phyloP scores from a whole-genome alignment of 2,888 invertebrate species.

The Amphimallon solstitiale region DNA sequence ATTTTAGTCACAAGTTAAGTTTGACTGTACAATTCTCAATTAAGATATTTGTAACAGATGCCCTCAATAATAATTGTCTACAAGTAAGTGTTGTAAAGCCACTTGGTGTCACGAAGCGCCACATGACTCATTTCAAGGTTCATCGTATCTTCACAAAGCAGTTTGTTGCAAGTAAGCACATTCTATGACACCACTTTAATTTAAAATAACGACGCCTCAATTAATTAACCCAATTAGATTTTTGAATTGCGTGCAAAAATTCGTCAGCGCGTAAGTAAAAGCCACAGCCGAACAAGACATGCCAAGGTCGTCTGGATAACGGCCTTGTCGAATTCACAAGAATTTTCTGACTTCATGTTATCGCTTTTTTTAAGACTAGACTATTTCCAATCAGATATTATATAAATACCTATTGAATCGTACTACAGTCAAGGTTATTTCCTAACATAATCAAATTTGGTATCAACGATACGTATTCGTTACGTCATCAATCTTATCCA shows the following conservation, averaged over 20 bases:
- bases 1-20: too few species aligned
- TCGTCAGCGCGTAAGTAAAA: background rate
- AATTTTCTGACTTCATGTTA: background rate
- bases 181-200: background rate
- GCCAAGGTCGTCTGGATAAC: slow-evolving; percentile 5
- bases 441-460: background rate
- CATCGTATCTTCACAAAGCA: background rate
- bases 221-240: slow-evolving; percentile 4
- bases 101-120: too few species aligned
- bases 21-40: too few species aligned
- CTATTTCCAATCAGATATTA: background rate
- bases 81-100: too few species aligned
- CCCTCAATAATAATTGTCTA: too few species aligned
- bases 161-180: background rate
- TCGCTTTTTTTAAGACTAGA: too few species aligned
- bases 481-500: slow-evolving; percentile 9
- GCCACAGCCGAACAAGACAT: background rate
- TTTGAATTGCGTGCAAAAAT: background rate
- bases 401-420: background rate
- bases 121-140: background rate
- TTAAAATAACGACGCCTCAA: background rate
- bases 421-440: background rate
- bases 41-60: too few species aligned
- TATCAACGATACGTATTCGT: background rate
- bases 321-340: slow-evolving; percentile 7